Base-by-base conservation (phyloP, 92 coral and sea anemone species). In the Meandrina meandrites region DNA sequence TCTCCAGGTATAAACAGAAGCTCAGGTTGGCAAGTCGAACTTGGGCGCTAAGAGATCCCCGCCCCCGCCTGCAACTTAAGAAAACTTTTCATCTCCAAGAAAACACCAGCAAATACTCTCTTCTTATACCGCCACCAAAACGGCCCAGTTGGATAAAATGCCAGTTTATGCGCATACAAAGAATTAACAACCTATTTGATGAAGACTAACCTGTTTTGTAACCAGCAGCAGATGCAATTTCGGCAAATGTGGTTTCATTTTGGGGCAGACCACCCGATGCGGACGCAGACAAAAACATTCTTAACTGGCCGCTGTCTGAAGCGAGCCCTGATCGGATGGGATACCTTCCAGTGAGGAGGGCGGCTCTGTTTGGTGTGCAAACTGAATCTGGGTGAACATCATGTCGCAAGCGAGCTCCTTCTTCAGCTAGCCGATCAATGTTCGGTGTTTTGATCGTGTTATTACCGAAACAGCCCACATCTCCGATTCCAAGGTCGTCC, bases 291-390 rank as follows among this genome's bases (percentile, higher is more conserved):
- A 80, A 6, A 34, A 89, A 78, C 76, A 91, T 91, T 73, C 53
- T 48, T 4, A 4, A 48, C 93, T 87, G 42, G 40, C 34, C 58
- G 87, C 64, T 2, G 86, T 85, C 9, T 31, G 96, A 75, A 54
- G 94, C 96, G 8, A 91, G 47, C 15, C 98, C 98, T 8, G 90
- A 81, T n/a, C 98, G 72, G 34, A 96, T 80, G 5, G 97, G 93
- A 83, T 96, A 96, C 54, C 98, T 84, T 54, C 98, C 97, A 17
- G 98, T 96, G 5, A 94, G 80, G 40, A 91, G 76, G 2, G 97
- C 95, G 24, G 98, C 98, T 36, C 98, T 89, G 51, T 95, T 94
- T 27, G 97, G 98, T 1, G 95, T 96, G 79, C 98, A 96, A 11
- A 96, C 35, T 66, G 98, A 90, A 37, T 85, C 97, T n/a, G 95